These are phyloP conservation scores for Corythucha ciliata DNA, from an alignment of 2,888 invertebrate species.

Conservation along the genomic window DNA sequence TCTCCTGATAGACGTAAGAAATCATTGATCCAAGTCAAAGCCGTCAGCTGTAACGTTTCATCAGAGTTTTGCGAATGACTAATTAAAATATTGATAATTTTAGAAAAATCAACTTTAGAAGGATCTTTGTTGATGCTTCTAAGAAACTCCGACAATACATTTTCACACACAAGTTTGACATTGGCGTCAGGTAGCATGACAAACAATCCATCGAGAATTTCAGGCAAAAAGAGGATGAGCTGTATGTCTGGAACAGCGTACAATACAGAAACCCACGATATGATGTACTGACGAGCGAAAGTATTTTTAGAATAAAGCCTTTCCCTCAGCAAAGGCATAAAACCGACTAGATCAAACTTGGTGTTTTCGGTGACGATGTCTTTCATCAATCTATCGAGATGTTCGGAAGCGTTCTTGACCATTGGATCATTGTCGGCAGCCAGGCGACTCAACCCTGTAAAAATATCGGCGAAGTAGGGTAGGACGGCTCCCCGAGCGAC, in stretches of 20 bases:
- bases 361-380: slow-evolving; percentile 94
- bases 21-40: slow-evolving; percentile 92
- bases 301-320: slow-evolving; percentile 85
- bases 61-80: slow-evolving; percentile 84
- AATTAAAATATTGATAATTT: slow-evolving; percentile 90
- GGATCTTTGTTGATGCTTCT: slow-evolving; percentile 79
- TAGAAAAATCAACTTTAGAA: slow-evolving; percentile 66
- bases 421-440: slow-evolving; percentile 93
- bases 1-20: slow-evolving; percentile 79
- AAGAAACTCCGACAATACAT: slow-evolving; percentile 82
- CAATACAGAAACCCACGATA: slow-evolving; percentile 94
- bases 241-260: slow-evolving; percentile 92
- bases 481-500: slow-evolving; percentile 83
- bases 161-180: slow-evolving; percentile 85
- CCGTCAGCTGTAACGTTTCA: slow-evolving; percentile 65
- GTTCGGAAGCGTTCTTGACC: slow-evolving; percentile 90
- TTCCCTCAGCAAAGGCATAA: slow-evolving; percentile 83
- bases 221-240: slow-evolving; percentile 80
- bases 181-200: slow-evolving; percentile 85
- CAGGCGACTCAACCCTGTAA: slow-evolving; percentile 78
- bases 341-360: slow-evolving; percentile 76
- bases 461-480: slow-evolving; percentile 82
- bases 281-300: slow-evolving; percentile 86
- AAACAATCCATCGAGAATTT: slow-evolving; percentile 91
- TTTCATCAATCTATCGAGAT: slow-evolving; percentile 89